These are phyloP conservation scores for Desmophyllum pertusum DNA, from an alignment of 92 coral and sea anemone genomes.

Conservation along the genomic window DNA sequence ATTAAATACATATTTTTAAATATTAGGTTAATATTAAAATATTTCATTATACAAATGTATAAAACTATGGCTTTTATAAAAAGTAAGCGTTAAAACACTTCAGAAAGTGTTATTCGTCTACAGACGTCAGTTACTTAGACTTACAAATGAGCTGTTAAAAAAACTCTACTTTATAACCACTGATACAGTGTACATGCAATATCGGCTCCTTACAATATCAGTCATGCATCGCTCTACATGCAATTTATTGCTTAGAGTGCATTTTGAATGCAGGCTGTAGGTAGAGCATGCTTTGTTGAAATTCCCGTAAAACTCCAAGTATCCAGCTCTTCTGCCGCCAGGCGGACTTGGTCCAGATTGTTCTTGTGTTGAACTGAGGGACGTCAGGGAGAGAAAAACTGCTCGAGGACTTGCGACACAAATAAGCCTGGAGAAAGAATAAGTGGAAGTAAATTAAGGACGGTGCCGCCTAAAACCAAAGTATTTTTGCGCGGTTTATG, in stretches of 20 bases:
- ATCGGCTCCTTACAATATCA: neutral
- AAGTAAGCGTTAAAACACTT: neutral
- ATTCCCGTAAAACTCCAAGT: constrained; percentile 21
- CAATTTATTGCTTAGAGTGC: neutral
- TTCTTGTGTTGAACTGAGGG: neutral
- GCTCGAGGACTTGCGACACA: neutral
- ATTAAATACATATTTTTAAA: neutral
- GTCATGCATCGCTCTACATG: neutral
- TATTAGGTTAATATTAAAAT: too few relatives aligned
- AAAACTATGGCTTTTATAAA: neutral
- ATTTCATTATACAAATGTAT: neutral
- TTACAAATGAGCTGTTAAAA: neutral
- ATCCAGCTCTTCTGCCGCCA: constrained; percentile 14
- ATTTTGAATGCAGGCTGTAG: constrained; percentile 8
- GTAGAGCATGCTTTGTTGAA: neutral
- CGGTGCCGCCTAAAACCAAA: too few relatives aligned
- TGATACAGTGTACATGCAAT: constrained; percentile 47
- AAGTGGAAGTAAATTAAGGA: too few relatives aligned
- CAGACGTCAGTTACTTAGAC: neutral
- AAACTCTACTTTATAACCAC: constrained; percentile 34
- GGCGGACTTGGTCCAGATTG: constrained; percentile 19
- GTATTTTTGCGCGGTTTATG: too few relatives aligned
- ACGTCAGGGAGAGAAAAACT: neutral
- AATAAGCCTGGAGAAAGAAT: neutral
- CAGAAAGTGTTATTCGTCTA: neutral